Conservation (phyloP, 2,113 vertebrate species). For the Penelope pileata region DNA sequence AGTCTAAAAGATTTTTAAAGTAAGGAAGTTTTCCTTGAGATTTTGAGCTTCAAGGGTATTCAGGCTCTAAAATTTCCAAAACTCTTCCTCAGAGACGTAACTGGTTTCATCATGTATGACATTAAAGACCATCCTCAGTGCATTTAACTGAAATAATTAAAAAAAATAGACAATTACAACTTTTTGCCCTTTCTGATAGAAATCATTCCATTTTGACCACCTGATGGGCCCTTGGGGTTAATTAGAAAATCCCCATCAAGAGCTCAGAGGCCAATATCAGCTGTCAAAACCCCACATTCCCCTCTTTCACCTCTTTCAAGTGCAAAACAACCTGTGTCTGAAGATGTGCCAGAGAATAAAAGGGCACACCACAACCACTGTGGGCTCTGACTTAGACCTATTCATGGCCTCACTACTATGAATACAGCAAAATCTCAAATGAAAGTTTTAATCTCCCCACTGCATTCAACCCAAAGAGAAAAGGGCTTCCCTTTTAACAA, state of each 20-base stretch:
- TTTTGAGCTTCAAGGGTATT: neutral
- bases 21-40: neutral
- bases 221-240: slow-evolving; percentile 82
- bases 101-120: neutral
- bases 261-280: slow-evolving; percentile 82
- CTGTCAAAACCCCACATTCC: slow-evolving; percentile 85
- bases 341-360: slow-evolving; percentile 84
- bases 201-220: slow-evolving; percentile 77
- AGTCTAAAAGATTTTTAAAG: neutral
- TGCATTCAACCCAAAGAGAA: slow-evolving; percentile 84
- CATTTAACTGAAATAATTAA: slow-evolving; percentile 4
- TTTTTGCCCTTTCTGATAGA: slow-evolving; percentile 77
- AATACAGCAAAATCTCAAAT: slow-evolving; percentile 88
- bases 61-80: neutral
- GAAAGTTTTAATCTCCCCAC: slow-evolving; percentile 88
- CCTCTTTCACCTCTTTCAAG: slow-evolving; percentile 82
- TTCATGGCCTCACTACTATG: slow-evolving; percentile 81
- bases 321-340: slow-evolving; percentile 87
- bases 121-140: neutral
- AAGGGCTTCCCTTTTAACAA: slow-evolving; percentile 88
- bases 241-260: slow-evolving; percentile 87
- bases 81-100: neutral
- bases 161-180: slow-evolving; percentile 58
- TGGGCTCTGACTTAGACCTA: slow-evolving; percentile 78
- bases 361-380: slow-evolving; percentile 77